Evolutionary conservation across 92 coral and sea anemone species (phyloP).

Genomic region (Epizoanthus fatuus): DNA sequence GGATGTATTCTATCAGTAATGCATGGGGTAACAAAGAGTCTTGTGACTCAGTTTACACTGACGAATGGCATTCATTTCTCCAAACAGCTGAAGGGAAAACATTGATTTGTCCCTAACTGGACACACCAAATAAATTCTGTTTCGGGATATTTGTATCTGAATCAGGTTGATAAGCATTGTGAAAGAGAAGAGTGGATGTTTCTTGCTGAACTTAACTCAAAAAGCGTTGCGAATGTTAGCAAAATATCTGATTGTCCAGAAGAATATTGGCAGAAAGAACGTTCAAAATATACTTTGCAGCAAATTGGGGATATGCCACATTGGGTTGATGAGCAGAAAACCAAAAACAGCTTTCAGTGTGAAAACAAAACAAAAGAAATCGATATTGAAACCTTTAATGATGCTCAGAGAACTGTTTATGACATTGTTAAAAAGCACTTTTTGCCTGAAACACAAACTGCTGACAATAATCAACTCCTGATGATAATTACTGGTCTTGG

Average conservation of each 20-base stretch:
- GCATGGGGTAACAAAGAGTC: too few species aligned
- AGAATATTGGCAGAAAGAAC: constrained; percentile 10
- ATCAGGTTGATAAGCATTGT: neutral
- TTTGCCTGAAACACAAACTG: neutral
- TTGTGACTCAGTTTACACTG: too few species aligned
- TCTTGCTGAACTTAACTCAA: constrained; percentile 59
- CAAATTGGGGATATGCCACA: constrained; percentile 65
- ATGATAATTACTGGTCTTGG: constrained; percentile 60
- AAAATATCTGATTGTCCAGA: constrained; percentile 2
- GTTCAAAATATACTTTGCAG: constrained; percentile 23
- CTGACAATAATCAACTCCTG: constrained; percentile 28
- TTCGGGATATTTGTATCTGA: neutral
- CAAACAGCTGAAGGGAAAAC: constrained; percentile 35
- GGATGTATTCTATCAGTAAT: too few species aligned
- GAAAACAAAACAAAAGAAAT: neutral
- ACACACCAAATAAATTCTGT: constrained; percentile 44
- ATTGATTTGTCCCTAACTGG: constrained; percentile 45
- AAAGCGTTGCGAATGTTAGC: neutral
- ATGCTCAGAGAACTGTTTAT: constrained; percentile 52
- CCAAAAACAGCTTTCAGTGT: too few species aligned
- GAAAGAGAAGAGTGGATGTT: constrained; percentile 77
- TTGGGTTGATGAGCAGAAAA: constrained; percentile 49
- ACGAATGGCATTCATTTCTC: constrained; percentile 37
- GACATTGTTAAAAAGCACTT: constrained; percentile 47
- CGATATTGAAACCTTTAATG: constrained; percentile 33